Evolutionary conservation across 2,888 invertebrate species (phyloP), one percentile per base, ranked within the genome.

Genomic region (Siphonodentalium dalli): DNA sequence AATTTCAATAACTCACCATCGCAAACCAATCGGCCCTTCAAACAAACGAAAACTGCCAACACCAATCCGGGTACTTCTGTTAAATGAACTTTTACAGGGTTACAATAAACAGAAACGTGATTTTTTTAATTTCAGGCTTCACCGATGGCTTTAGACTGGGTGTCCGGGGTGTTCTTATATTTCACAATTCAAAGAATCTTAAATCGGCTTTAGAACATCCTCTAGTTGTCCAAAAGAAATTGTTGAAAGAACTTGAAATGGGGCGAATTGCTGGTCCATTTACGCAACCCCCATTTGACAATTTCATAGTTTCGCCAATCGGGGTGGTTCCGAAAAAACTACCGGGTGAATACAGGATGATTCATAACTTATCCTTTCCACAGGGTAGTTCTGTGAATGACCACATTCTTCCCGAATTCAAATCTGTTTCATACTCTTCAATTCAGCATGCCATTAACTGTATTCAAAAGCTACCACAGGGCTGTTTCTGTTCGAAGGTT

Each of bases 261-360:
- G 44, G 40, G 13, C 20, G 50, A 2, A 26, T 50, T 4, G 31
- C 40, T 20, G 58, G 54, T 23, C 58, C 54, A 11, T 58, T 54
- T 21, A n/a, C 26, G 11, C 4, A 5, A 13, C 31, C n/a, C 1
- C 58, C 54, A 18, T 41, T 58, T 21, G 46, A 31, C 1, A 21
- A 47, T 38, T 31, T 58, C 4, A 34, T 29, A 3, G 31, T 54
- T 3, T 52, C 45, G 18, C 54, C 54, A 3, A 53, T 53, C 1
- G 53, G 53, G 9, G 26, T 57, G 5, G 52, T 57, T 23, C 58
- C 58, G 5, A 49, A 58, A 20, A 58, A 53, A 42, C 23, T 15
- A 1, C 42, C 42, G 3, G 43, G 46, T 27, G 33, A 53, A 27
- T 54, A 38, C 20, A 24, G 53, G 5, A 37, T 58, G 18, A 58